Conservation (phyloP, 2,113 vertebrate genomes). For the Ginglymostoma cirratum region DNA sequence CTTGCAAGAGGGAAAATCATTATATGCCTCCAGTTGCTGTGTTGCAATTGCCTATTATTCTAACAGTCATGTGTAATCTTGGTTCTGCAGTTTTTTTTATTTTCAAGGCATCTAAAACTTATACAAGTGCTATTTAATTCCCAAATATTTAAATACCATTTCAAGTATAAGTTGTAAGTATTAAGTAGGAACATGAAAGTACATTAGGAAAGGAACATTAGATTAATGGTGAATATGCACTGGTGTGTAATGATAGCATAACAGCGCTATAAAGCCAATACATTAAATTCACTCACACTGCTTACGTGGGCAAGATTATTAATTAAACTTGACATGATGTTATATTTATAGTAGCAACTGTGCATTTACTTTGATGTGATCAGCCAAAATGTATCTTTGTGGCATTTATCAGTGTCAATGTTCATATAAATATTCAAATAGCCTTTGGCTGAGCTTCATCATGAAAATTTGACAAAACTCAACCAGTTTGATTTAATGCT, state of each 20-base stretch:
- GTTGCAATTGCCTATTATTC: not conserved
- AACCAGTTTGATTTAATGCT: constrained; percentile 16
- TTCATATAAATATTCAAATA: constrained; percentile 32
- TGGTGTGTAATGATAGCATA: constrained; percentile 27
- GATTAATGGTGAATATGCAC: constrained; percentile 17
- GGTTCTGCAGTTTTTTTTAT: not conserved
- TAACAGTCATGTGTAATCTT: not conserved
- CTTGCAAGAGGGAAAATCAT: not conserved
- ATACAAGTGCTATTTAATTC: not conserved
- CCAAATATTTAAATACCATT: constrained; percentile 30
- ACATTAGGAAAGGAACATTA: constrained; percentile 23
- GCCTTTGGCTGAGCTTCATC: constrained; percentile 1
- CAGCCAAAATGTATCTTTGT: constrained; percentile 27
- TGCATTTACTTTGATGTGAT: constrained; percentile 27
- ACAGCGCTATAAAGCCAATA: constrained; percentile 22
- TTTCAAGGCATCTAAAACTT: not conserved
- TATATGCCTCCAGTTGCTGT: not conserved
- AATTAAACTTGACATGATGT: constrained; percentile 34
- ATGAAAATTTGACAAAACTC: constrained; percentile 27
- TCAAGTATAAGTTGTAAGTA: not conserved
- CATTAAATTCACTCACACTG: constrained; percentile 32
- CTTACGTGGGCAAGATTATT: constrained; percentile 25
- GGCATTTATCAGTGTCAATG: constrained; percentile 31
- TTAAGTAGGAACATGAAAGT: not conserved
- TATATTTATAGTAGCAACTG: constrained; percentile 34